phyloP scores from a whole-genome alignment of 2,797 vertebrate genomes.

The Chloroceryle amazona region DNA sequence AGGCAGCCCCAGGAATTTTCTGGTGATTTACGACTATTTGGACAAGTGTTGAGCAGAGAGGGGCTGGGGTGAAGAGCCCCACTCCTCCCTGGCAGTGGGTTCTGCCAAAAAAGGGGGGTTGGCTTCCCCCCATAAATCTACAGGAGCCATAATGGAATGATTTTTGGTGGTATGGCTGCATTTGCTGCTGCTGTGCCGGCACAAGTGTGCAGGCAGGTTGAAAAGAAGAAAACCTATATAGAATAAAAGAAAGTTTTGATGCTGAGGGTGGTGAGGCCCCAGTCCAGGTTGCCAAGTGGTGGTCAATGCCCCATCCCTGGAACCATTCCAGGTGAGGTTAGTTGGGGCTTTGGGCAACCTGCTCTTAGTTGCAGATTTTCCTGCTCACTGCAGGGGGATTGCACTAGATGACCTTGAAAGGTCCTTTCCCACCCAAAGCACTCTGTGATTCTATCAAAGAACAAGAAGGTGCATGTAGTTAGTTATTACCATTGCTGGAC shows the following conservation, averaged over 20 bases:
- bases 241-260: background rate
- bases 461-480: background rate
- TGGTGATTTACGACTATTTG: slow-evolving; percentile 92
- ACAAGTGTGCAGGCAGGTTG: slow-evolving; percentile 6
- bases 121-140: background rate
- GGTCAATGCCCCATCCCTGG: no score
- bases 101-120: background rate
- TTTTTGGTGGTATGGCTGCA: background rate
- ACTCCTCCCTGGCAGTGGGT: slow-evolving; percentile 64
- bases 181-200: background rate
- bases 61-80: slow-evolving; percentile 80
- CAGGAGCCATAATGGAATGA: background rate
- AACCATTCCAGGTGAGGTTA: background rate
- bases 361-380: background rate
- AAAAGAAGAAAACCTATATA: background rate
- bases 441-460: background rate
- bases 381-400: background rate
- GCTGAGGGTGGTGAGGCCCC: background rate
- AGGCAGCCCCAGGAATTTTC: slow-evolving; percentile 84
- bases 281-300: background rate
- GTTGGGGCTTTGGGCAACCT: background rate
- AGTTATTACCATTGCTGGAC: background rate
- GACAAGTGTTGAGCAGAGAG: slow-evolving; percentile 89
- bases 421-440: background rate
- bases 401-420: background rate